Percentiles rank a stretch among this genome's conserved stretches.
These are phyloP conservation scores for Oryzias curvinotus DNA, from an alignment of 2,113 vertebrate genomes.

Conservation along the genomic window DNA sequence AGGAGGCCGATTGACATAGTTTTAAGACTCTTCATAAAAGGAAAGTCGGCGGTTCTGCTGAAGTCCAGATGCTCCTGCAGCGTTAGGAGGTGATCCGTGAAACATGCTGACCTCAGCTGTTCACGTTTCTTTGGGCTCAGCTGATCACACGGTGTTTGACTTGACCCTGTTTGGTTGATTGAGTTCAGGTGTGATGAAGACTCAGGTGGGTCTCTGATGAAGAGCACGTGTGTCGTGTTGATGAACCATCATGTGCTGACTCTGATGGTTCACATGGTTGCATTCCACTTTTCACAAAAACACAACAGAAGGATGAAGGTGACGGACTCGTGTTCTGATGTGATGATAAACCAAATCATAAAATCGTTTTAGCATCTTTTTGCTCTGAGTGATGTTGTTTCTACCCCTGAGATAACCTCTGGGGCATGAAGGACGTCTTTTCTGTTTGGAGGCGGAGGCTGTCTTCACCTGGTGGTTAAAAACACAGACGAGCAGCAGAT, in stretches of 20 bases:
- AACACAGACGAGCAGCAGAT: no score
- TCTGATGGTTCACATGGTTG: not conserved
- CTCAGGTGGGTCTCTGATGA: not conserved
- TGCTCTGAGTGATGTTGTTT: no score
- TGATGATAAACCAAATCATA: not conserved
- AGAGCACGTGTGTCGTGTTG: not conserved
- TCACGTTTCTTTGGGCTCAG: not conserved
- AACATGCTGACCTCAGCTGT: not conserved
- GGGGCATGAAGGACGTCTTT: no score
- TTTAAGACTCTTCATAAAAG: no score
- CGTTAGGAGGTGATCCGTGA: constrained; percentile 16
- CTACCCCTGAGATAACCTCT: no score
- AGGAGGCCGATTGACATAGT: no score
- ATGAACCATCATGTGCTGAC: not conserved
- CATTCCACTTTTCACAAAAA: not conserved
- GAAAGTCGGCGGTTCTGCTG: not conserved
- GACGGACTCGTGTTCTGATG: not conserved
- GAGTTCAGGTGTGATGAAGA: constrained; percentile 4
- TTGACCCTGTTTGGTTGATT: not conserved
- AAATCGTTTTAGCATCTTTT: no score
- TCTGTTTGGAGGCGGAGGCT: no score
- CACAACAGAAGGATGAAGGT: not conserved
- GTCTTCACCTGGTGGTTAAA: no score
- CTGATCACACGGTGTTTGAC: constrained; percentile 7
- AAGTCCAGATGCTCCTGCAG: not conserved